These are phyloP conservation scores for Acipenser ruthenus DNA, from an alignment of 2,797 vertebrate species.

Conservation along the genomic window DNA sequence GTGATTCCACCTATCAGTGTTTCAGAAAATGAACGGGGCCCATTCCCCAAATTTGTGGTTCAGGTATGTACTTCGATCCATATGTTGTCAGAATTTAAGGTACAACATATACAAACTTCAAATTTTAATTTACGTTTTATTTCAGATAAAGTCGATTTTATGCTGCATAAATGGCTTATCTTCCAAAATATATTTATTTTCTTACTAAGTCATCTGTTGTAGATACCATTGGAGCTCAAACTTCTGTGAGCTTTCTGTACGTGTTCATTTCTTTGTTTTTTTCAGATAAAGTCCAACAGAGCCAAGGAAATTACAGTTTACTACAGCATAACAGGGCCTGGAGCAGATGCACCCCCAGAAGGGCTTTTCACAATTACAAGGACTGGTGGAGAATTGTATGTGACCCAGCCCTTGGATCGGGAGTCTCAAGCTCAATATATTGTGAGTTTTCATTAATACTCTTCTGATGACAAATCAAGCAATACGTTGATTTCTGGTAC, in stretches of 20 bases:
- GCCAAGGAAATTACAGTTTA: constrained; percentile 42
- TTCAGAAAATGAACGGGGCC: constrained; percentile 33
- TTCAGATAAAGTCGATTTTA: too few species aligned
- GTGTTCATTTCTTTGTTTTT: neutral
- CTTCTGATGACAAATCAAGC: too few species aligned
- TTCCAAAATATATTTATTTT: too few species aligned
- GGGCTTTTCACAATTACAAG: constrained; percentile 66
- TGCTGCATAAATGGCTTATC: too few species aligned
- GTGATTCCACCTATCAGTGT: constrained; percentile 42
- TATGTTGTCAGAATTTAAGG: too few species aligned
- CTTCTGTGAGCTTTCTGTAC: too few species aligned
- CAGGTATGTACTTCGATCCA: constrained; percentile 27
- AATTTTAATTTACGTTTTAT: too few species aligned
- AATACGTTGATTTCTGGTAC: neutral
- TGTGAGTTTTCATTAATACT: constrained; percentile 38
- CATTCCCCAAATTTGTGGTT: constrained; percentile 32
- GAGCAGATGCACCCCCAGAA: constrained; percentile 59
- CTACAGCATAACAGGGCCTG: constrained; percentile 77
- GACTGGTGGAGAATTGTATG: constrained; percentile 52
- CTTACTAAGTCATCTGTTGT: too few species aligned
- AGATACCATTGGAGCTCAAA: too few species aligned
- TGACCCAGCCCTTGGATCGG: constrained; percentile 55
- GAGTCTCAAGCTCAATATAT: constrained; percentile 53
- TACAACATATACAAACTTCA: too few species aligned
- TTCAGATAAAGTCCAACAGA: constrained; percentile 67